phyloP scores from a whole-genome alignment of 1,140 invertebrate species.

The Procambarus clarkii region DNA sequence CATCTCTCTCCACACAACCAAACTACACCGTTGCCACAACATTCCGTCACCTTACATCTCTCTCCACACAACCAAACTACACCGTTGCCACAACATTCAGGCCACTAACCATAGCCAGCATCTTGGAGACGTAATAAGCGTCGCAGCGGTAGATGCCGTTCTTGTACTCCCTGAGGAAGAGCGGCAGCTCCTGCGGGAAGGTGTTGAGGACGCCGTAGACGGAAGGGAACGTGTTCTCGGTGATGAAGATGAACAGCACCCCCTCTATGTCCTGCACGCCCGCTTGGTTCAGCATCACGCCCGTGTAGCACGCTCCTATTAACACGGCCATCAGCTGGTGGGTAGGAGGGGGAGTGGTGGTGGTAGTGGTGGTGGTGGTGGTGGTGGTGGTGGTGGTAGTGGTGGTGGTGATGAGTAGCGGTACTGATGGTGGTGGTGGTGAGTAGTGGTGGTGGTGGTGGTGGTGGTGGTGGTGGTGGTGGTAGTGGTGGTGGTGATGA shows the following conservation, averaged over 20 bases:
- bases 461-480: no score
- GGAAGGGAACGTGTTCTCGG: constrained; percentile 89
- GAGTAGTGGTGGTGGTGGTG: no score
- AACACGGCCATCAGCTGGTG: constrained; percentile 83
- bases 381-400: no score
- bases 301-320: constrained; percentile 85
- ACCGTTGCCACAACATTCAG: not conserved
- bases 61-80: not conserved
- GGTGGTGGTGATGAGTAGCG: no score
- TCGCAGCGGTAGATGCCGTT: constrained; percentile 85
- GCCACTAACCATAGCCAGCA: constrained; percentile 83
- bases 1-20: constrained; percentile 72
- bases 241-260: constrained; percentile 87
- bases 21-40: no score
- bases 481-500: no score
- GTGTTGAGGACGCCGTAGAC: constrained; percentile 89
- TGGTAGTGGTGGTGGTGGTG: no score
- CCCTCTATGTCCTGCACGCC: constrained; percentile 90
- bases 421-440: no score
- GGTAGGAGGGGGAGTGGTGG: no score
- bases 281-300: constrained; percentile 81
- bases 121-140: constrained; percentile 85
- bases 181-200: constrained; percentile 83
- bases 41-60: no score
- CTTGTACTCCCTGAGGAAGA: constrained; percentile 84